Conservation (phyloP, 2,113 vertebrate genomes). For the Pholis gunnellus region DNA sequence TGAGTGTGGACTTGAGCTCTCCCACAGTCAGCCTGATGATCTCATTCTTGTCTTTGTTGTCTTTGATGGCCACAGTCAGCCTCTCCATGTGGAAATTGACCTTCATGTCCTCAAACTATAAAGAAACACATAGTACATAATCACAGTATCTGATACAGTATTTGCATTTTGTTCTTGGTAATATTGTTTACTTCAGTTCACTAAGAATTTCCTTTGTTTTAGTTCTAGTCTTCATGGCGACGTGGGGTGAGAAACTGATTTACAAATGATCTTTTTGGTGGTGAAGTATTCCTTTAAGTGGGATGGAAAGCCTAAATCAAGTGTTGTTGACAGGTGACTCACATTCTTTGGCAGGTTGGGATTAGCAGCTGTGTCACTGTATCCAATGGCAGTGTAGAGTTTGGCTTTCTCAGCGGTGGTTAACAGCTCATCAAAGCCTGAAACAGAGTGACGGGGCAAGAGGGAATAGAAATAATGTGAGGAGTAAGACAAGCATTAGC, state of each 20-base stretch:
- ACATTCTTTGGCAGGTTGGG: slow-evolving; percentile 96
- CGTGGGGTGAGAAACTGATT: neutral
- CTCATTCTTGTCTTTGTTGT: slow-evolving; percentile 86
- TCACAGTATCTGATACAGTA: neutral
- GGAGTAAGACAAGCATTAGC: neutral
- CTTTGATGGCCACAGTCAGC: slow-evolving; percentile 90
- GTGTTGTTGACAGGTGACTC: slow-evolving; percentile 65
- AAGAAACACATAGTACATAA: slow-evolving; percentile 12
- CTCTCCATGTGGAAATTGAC: slow-evolving; percentile 90
- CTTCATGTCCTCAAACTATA: slow-evolving; percentile 95
- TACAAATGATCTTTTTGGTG: neutral
- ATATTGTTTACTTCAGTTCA: neutral
- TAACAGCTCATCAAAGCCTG: slow-evolving; percentile 92
- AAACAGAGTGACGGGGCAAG: slow-evolving; percentile 42
- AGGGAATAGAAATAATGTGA: neutral
- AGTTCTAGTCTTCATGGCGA: neutral
- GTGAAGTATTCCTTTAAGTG: neutral
- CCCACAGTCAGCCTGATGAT: slow-evolving; percentile 90
- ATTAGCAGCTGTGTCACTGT: slow-evolving; percentile 94
- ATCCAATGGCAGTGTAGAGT: slow-evolving; percentile 97
- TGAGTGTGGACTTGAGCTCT: slow-evolving; percentile 88
- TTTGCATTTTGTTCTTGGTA: neutral
- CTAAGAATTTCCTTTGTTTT: neutral
- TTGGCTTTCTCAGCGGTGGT: slow-evolving; percentile 92
- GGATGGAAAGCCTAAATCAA: neutral